Percentiles rank a stretch among this genome's conserved stretches.
These are phyloP conservation scores for Drosophila varians DNA, from an alignment of 1,140 invertebrate species.

Conservation along the genomic window DNA sequence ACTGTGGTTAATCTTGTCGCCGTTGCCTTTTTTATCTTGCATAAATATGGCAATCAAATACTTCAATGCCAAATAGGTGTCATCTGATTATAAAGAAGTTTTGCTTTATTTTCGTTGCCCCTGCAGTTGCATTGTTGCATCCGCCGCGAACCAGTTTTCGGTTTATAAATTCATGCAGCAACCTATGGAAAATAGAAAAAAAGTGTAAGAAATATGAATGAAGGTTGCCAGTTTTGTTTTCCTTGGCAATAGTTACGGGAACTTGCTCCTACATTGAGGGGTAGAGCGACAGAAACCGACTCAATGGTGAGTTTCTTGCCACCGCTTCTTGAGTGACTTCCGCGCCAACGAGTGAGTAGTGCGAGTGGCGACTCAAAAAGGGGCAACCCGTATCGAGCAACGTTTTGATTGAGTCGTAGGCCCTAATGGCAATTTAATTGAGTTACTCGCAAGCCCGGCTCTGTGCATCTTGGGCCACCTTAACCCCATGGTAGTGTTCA, in stretches of 20 bases:
- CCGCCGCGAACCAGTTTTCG: conserved; percentile 30
- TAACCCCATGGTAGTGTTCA: conserved; percentile 63
- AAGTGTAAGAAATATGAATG: neutral
- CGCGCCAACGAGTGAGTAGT: conserved; percentile 21
- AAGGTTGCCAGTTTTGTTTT: neutral
- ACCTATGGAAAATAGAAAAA: conserved; percentile 24
- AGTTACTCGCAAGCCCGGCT: conserved; percentile 35
- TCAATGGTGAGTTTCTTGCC: conserved; percentile 60
- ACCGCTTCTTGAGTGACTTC: conserved; percentile 40
- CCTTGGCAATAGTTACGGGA: conserved; percentile 33
- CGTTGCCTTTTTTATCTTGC: conserved; percentile 77
- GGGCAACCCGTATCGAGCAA: conserved; percentile 32
- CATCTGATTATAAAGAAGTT: conserved; percentile 50
- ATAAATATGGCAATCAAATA: conserved; percentile 81
- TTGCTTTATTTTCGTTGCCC: conserved; percentile 24
- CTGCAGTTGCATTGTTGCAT: conserved; percentile 17
- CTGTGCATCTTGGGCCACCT: conserved; percentile 38
- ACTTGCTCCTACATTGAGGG: conserved; percentile 37
- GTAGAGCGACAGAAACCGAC: conserved; percentile 20
- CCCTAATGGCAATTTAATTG: conserved; percentile 68
- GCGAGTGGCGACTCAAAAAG: conserved; percentile 19
- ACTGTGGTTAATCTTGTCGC: conserved; percentile 81
- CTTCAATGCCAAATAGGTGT: conserved; percentile 71
- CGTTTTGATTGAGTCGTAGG: conserved; percentile 38
- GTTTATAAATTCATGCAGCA: conserved; percentile 35